Base-by-base conservation (phyloP, 1,140 invertebrate genomes). In the Adelges cooleyi region DNA sequence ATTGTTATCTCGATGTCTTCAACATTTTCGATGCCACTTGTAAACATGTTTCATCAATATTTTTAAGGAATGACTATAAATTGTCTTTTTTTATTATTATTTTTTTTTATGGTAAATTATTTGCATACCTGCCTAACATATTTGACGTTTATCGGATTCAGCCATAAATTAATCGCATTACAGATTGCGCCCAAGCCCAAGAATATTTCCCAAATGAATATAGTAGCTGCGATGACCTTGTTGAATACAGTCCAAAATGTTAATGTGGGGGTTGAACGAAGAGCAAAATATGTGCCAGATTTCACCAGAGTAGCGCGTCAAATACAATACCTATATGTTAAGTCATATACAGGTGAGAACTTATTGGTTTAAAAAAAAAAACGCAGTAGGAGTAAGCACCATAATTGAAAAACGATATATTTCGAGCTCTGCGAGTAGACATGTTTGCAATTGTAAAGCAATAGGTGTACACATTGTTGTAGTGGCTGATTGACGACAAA, bases 301-400 rank as follows among this genome's bases (percentile, higher is more conserved):
- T 52, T 51, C 22, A 65, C 25, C 46, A 25, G 48, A 36, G 52
- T 62, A 36, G 36, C 36, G 17, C 29, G 33, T 33, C n/a, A n/a
- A n/a, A n/a, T n/a, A n/a, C n/a, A n/a, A n/a, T n/a, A n/a, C n/a
- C n/a, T n/a, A n/a, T n/a, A n/a, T n/a, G n/a, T n/a, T n/a, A n/a
- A n/a, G n/a, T n/a, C n/a, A n/a, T n/a, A 51, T 52, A 51, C 53
- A 56, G 51, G 67, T 68, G 42, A 52, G 40, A 46, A 44, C 29
- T 66, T 42, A n/a, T 25, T 51, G 40, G 11, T 49, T n/a, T n/a
- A n/a, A n/a, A 66, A 53, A 40, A 22, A 11, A 23, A 15, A 53
- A 53, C 10, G 17, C 13, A 17, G 23, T 66, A 56, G 59, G 23
- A 33, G 38, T 13, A 59, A 56, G 62, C 27, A 62, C 51, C 40